Base-by-base conservation (phyloP, 64 coral and sea anemone species). In the Exaiptasia diaphana region DNA sequence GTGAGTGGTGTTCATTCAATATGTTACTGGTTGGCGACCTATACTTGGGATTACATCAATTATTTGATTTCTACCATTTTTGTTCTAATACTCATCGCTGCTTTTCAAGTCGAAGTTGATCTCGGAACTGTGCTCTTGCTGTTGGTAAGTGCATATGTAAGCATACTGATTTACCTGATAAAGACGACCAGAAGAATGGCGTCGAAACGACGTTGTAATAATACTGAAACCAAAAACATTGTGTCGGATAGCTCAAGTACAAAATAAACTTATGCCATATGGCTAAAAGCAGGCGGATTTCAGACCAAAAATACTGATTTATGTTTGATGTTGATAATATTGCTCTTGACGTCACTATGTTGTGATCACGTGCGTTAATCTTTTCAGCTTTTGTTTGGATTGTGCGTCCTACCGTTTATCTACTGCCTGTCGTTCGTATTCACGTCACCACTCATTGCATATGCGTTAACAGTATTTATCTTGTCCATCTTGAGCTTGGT, bases 131-230 rank as follows among this genome's bases (percentile, higher is more conserved):
- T 99, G 23, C 89, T 92, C 57, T 71, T 99, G 12, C 76, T 99
- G 73, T 77, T 99, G 80, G 94, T 99, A 61, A 92, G 94, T 75
- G n/a, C n/a, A n/a, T n/a, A n/a, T n/a, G n/a, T n/a, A n/a, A n/a
- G n/a, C n/a, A n/a, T n/a, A n/a, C n/a, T n/a, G n/a, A n/a, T n/a
- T n/a, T n/a, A n/a, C n/a, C n/a, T n/a, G n/a, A n/a, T n/a, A n/a
- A n/a, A n/a, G n/a, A n/a, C n/a, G n/a, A n/a, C n/a, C n/a, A n/a
- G n/a, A n/a, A n/a, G n/a, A n/a, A n/a, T n/a, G n/a, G n/a, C n/a
- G n/a, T n/a, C n/a, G n/a, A n/a, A n/a, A n/a, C n/a, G n/a, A n/a
- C n/a, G n/a, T n/a, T n/a, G n/a, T n/a, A n/a, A n/a, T n/a, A n/a
- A n/a, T n/a, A n/a, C n/a, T n/a, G n/a, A n/a, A n/a, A n/a, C n/a